Percentiles rank a stretch among this genome's conserved stretches.
Conservation (phyloP, 2,888 invertebrate species). For the Leptinotarsa rubiginosa region DNA sequence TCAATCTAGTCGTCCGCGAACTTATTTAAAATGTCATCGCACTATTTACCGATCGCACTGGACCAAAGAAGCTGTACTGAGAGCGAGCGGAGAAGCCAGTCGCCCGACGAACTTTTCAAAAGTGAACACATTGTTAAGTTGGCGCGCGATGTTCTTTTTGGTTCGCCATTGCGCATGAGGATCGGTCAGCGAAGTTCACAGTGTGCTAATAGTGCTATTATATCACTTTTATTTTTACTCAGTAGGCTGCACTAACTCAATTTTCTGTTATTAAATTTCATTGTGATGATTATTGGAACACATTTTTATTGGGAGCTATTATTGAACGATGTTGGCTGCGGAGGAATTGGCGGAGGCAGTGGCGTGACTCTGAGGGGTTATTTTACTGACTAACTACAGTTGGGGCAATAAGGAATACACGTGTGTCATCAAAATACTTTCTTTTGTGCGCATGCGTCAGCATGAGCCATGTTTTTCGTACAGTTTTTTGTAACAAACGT, state of each 20-base stretch:
- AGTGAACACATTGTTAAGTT: conserved; percentile 46
- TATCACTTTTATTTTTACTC: conserved; percentile 39
- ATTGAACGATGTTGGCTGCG: not conserved
- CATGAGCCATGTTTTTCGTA: too few relatives aligned
- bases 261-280: conserved; percentile 36
- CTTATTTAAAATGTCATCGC: conserved; percentile 44
- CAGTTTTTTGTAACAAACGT: too few relatives aligned
- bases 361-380: not conserved
- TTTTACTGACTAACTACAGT: not conserved
- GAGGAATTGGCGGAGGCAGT: not conserved
- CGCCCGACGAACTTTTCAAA: conserved; percentile 45
- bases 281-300: conserved; percentile 28
- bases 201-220: conserved; percentile 26
- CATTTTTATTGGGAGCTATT: conserved; percentile 5
- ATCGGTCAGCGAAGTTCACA: conserved; percentile 15
- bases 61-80: conserved; percentile 44
- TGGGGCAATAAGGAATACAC: too few relatives aligned
- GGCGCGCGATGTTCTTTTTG: conserved; percentile 42
- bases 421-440: too few relatives aligned
- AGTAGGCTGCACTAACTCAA: conserved; percentile 25
- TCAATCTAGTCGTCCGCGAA: conserved; percentile 34
- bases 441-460: too few relatives aligned
- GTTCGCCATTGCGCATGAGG: conserved; percentile 12
- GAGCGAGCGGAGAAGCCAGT: conserved; percentile 24
- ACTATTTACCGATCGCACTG: conserved; percentile 39